These are phyloP conservation scores for Halictus quadricinctus DNA, from an alignment of 2,888 invertebrate genomes.

Conservation along the genomic window DNA sequence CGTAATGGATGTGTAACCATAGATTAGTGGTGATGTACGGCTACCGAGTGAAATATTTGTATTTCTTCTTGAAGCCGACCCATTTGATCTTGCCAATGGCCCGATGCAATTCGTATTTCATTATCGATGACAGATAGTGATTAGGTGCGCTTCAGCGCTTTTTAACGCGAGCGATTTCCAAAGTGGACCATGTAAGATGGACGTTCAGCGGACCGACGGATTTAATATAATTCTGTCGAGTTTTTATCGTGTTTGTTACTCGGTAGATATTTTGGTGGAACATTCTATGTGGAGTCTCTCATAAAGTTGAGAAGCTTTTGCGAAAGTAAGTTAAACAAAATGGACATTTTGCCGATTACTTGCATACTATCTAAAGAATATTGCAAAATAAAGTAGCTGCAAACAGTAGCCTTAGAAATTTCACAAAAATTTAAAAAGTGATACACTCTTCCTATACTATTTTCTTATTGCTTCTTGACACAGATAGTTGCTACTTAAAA, in stretches of 20 bases:
- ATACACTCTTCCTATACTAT: too few relatives aligned
- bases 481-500: too few relatives aligned
- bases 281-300: background rate
- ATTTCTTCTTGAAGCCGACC: slow-evolving; percentile 38
- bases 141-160: background rate
- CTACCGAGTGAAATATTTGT: slow-evolving; percentile 51
- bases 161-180: background rate
- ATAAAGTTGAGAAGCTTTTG: too few relatives aligned
- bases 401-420: too few relatives aligned
- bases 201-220: background rate
- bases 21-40: slow-evolving; percentile 63
- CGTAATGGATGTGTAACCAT: slow-evolving; percentile 51
- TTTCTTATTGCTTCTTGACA: too few relatives aligned
- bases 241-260: background rate
- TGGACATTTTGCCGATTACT: too few relatives aligned
- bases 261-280: background rate
- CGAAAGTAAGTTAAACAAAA: too few relatives aligned
- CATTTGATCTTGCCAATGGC: background rate
- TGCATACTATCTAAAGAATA: too few relatives aligned
- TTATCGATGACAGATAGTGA: background rate
- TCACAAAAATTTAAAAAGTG: too few relatives aligned
- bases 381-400: too few relatives aligned
- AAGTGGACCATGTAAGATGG: background rate
- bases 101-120: slow-evolving; percentile 3
- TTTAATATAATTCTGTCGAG: background rate